Conservation (phyloP, 2,797 vertebrate species). For the Schizothorax lantsangensis region DNA sequence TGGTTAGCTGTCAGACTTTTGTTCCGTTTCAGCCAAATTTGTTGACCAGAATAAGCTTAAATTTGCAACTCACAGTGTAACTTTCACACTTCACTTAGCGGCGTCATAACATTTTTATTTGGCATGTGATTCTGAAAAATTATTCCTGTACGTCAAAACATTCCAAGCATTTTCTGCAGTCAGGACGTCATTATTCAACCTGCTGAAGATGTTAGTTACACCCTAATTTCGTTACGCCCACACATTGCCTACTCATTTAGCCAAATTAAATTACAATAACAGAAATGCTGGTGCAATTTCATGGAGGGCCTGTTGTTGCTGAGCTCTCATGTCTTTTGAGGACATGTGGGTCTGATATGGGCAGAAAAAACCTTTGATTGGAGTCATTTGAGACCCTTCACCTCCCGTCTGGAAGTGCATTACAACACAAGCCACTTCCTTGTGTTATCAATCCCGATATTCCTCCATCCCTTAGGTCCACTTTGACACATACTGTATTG, state of each 20-base stretch:
- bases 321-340: slow-evolving; percentile 61
- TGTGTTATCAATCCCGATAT: background rate
- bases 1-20: slow-evolving; percentile 20
- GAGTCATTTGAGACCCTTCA: slow-evolving; percentile 8
- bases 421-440: background rate
- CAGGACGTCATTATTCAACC: slow-evolving; percentile 66
- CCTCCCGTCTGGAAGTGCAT: background rate
- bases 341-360: slow-evolving; percentile 60
- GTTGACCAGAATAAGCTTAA: slow-evolving; percentile 33
- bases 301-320: slow-evolving; percentile 73
- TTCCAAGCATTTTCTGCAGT: background rate
- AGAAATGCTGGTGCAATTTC: slow-evolving; percentile 81
- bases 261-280: slow-evolving; percentile 80
- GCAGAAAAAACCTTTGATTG: slow-evolving; percentile 60
- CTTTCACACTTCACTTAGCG: slow-evolving; percentile 4
- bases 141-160: background rate
- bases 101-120: slow-evolving; percentile 19
- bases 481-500: slow-evolving; percentile 42
- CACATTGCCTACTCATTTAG: slow-evolving; percentile 76
- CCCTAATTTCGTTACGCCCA: slow-evolving; percentile 79
- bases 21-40: background rate
- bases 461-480: background rate
- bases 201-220: slow-evolving; percentile 76
- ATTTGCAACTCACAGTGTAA: background rate
- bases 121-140: background rate